Percentiles rank a stretch among this genome's conserved stretches.
Conservation (phyloP, 2,888 invertebrate species). For the Pollenia labialis region DNA sequence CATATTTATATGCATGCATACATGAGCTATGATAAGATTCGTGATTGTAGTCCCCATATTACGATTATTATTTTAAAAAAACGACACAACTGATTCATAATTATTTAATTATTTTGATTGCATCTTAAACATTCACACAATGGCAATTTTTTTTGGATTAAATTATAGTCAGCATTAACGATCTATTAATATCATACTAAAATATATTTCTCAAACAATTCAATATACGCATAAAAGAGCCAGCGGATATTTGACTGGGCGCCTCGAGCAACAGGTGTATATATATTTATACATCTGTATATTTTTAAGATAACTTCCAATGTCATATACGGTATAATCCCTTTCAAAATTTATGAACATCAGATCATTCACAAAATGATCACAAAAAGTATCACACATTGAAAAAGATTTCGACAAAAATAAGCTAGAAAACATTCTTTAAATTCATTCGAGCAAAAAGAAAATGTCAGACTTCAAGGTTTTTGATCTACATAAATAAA, state of each 20-base stretch:
- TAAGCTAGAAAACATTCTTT: slow-evolving; percentile 62
- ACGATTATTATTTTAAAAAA: too few relatives aligned
- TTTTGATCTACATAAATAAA: slow-evolving; percentile 51
- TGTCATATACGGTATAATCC: slow-evolving; percentile 32
- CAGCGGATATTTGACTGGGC: background rate
- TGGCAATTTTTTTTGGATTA: too few relatives aligned
- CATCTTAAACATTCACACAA: too few relatives aligned
- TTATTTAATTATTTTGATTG: too few relatives aligned
- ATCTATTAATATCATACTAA: too few relatives aligned
- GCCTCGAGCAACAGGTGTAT: slow-evolving; percentile 3
- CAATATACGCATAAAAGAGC: too few relatives aligned
- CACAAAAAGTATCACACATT: background rate
- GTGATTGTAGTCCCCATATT: too few relatives aligned
- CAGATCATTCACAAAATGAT: background rate
- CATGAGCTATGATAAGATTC: too few relatives aligned
- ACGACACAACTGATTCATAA: too few relatives aligned
- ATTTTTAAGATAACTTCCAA: background rate
- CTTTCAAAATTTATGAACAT: slow-evolving; percentile 26
- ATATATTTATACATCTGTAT: background rate
- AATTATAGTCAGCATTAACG: too few relatives aligned
- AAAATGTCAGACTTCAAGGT: slow-evolving; percentile 68
- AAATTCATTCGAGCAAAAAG: slow-evolving; percentile 65
- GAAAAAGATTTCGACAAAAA: slow-evolving; percentile 37
- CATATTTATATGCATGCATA: too few relatives aligned
- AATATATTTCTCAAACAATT: too few relatives aligned